Evolutionary conservation across 2,888 invertebrate genomes (phyloP).

Genomic region (Dryadula phaetusa): DNA sequence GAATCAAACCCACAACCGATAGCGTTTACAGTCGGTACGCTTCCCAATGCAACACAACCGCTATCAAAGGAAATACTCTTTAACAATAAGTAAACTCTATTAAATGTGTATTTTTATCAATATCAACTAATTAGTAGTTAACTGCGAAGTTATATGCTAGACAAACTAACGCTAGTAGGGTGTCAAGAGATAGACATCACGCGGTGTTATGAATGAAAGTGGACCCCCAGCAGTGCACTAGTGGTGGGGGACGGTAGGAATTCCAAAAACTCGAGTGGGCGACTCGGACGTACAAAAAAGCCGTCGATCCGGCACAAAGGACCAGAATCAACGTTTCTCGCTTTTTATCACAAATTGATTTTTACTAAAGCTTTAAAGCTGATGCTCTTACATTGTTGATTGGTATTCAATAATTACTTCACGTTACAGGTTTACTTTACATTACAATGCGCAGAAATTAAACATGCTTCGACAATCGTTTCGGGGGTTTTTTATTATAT

Average conservation of each 20-base stretch:
- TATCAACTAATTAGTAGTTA: slow-evolving; percentile 44
- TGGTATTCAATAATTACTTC: slow-evolving; percentile 15
- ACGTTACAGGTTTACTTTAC: background rate
- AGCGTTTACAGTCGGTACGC: too few species aligned
- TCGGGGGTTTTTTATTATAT: background rate
- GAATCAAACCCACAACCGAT: too few species aligned
- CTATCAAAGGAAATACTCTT: too few species aligned
- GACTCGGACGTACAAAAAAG: slow-evolving; percentile 51
- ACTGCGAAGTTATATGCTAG: slow-evolving; percentile 31
- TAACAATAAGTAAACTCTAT: background rate
- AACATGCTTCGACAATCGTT: background rate
- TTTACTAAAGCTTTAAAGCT: slow-evolving; percentile 31
- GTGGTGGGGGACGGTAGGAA: slow-evolving; percentile 59
- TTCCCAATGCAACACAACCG: too few species aligned
- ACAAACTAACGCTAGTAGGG: slow-evolving; percentile 34
- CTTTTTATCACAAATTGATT: slow-evolving; percentile 50
- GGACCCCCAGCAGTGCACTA: slow-evolving; percentile 62
- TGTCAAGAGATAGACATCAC: slow-evolving; percentile 43
- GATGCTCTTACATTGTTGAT: slow-evolving; percentile 32
- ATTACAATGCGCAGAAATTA: background rate
- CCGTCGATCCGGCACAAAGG: slow-evolving; percentile 66
- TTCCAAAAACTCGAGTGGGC: slow-evolving; percentile 68
- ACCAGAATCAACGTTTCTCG: slow-evolving; percentile 43
- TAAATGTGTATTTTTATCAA: slow-evolving; percentile 5
- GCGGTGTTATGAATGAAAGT: slow-evolving; percentile 79